Evolutionary conservation across 2,113 vertebrate species (phyloP), one percentile per base, ranked within the genome.

Genomic region (Donacobius atricapilla): DNA sequence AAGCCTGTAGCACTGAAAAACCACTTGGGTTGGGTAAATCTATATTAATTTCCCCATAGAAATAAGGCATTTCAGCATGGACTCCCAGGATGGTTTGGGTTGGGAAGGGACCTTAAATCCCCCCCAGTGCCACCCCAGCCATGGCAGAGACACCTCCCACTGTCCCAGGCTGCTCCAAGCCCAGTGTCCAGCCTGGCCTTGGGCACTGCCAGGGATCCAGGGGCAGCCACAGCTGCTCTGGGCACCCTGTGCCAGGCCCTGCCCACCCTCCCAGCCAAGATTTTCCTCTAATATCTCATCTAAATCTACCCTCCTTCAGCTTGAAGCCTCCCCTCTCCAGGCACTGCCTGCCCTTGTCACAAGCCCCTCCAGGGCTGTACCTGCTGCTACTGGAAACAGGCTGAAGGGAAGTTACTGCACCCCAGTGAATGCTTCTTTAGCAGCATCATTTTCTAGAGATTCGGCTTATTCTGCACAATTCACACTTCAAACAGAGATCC

Each of bases 391-490:
- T 15, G 33, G 6, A 16, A 54, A 60, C 69, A 69, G 7, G 50
- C 33, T 45, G 71, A n/a, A 78, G 17, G 39, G 54, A 83, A 47
- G 63, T 27, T 3, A 54, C 19, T 37, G 31, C 31, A n/a, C 35
- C 54, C 33, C 39, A 64, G 42, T 0, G 1, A 83, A 64, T 0
- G 1, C 31, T 54, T 44, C 40, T 15, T 7, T 6, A 39, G 5
- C 68, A 53, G 37, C 66, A 71, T 4, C 31, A 30, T 3, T 35
- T 78, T n/a, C 39, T 4, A 23, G 23, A 89, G 37, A 66, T 22
- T 51, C 17, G n/a, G 31, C 39, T 87, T 50, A 16, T 44, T 58
- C 72, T 31, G 57, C 27, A 33, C 40, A 78, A 19, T 51, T 47
- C 54, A 31, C 60, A 6, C 79, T 69, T 64, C 60, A 45, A 35